Evolutionary conservation across 2,113 vertebrate genomes (phyloP).

Genomic region (Bos taurus): DNA sequence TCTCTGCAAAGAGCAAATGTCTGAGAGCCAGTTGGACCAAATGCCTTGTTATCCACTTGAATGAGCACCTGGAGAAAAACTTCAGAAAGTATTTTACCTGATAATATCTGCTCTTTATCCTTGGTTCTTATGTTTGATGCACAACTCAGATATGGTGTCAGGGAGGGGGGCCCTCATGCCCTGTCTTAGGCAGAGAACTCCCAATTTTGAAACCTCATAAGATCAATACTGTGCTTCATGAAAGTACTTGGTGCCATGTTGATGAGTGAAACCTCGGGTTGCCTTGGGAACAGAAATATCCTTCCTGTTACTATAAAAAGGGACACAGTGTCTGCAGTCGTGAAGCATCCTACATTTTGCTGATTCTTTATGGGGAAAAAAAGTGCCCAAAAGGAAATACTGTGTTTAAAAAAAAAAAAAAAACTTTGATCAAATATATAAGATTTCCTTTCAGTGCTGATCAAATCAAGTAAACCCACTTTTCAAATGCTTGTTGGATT

Average conservation of each 20-base stretch:
- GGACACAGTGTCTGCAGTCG: not conserved
- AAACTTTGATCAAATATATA: slow-evolving; percentile 9
- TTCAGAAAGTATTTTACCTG: not conserved
- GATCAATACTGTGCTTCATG: not conserved
- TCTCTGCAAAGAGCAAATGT: not conserved
- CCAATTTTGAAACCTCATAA: not conserved
- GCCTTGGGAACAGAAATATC: slow-evolving; percentile 47
- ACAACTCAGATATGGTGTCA: not conserved
- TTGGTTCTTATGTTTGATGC: not conserved
- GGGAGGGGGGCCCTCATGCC: not conserved
- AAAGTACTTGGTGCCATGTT: not conserved
- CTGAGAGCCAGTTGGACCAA: not conserved
- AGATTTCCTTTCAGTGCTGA: slow-evolving; percentile 22
- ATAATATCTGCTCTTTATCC: not conserved
- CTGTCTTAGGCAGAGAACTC: not conserved
- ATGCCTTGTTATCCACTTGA: not conserved
- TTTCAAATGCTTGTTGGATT: slow-evolving; percentile 8
- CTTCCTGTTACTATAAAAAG: slow-evolving; percentile 64
- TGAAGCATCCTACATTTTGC: slow-evolving; percentile 21
- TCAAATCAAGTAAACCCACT: slow-evolving; percentile 19
- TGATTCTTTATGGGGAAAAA: not conserved
- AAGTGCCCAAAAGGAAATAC: not conserved
- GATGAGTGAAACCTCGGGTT: slow-evolving; percentile 44
- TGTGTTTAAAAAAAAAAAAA: not conserved
- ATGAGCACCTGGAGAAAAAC: slow-evolving; percentile 9